Evolutionary conservation across 2,797 vertebrate species (phyloP).

Genomic region (Distichodus sexfasciatus): DNA sequence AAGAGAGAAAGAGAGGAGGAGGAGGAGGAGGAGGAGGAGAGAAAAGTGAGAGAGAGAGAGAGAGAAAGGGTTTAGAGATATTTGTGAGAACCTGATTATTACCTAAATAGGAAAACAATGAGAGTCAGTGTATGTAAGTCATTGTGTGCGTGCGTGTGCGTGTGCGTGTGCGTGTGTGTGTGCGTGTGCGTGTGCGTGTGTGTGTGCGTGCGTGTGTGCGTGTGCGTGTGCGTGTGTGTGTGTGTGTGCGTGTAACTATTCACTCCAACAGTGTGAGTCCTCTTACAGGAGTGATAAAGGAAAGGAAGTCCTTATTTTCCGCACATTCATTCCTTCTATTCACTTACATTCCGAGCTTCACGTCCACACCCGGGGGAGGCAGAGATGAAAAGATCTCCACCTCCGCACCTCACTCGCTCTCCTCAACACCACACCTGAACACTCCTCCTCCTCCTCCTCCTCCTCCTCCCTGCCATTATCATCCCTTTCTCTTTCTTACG

Average conservation of each 20-base stretch:
- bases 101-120: no score
- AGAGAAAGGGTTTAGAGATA: no score
- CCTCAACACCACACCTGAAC: not conserved
- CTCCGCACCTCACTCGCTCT: not conserved
- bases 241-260: constrained; percentile 1
- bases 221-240: not conserved
- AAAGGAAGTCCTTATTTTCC: constrained; percentile 9
- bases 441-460: not conserved
- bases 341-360: constrained; percentile 1
- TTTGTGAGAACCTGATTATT: no score
- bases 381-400: constrained; percentile 3
- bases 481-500: not conserved
- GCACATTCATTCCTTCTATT: constrained; percentile 9
- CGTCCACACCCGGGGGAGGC: not conserved
- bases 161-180: no score
- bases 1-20: no score
- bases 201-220: not conserved
- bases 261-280: not conserved
- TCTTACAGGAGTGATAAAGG: constrained; percentile 28
- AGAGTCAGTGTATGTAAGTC: no score
- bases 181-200: no score
- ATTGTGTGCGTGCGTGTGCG: no score
- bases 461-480: not conserved
- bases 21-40: no score
- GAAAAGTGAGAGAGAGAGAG: no score